phyloP scores from a whole-genome alignment of 2,888 invertebrate genomes.

The Acanthosoma haemorrhoidale region DNA sequence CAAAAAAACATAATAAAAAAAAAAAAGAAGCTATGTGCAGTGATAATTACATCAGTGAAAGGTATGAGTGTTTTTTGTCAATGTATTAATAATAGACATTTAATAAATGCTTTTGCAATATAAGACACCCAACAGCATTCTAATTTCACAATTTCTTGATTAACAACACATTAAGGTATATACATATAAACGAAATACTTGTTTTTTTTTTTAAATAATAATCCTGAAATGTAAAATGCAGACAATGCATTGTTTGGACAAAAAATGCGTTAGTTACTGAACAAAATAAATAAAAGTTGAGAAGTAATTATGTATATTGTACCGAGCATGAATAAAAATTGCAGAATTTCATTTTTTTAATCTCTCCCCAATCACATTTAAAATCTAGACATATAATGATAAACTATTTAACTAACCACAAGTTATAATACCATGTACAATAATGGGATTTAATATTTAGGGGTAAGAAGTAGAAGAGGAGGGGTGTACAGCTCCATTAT shows the following conservation, averaged over 20 bases:
- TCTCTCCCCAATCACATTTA: background rate
- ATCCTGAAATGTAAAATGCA: background rate
- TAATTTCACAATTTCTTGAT: background rate
- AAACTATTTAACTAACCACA: slow-evolving; percentile 7
- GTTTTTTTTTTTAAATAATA: no score
- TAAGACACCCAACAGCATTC: background rate
- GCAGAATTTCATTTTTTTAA: background rate
- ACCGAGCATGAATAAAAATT: background rate
- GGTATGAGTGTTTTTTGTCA: background rate
- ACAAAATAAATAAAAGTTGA: background rate
- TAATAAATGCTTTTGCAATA: background rate
- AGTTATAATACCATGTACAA: slow-evolving; percentile 1
- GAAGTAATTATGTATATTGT: background rate
- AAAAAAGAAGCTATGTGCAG: slow-evolving; percentile 9
- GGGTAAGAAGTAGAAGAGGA: background rate
- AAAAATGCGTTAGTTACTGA: background rate
- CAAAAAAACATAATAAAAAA: background rate
- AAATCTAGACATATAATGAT: slow-evolving; percentile 8
- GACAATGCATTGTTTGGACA: background rate
- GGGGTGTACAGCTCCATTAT: background rate
- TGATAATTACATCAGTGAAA: slow-evolving; percentile 13
- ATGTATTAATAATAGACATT: background rate
- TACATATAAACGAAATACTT: background rate
- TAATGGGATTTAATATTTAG: background rate
- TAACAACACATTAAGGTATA: background rate